Base-by-base conservation (phyloP, 2,888 invertebrate genomes). In the Alentia gelatinosa region DNA sequence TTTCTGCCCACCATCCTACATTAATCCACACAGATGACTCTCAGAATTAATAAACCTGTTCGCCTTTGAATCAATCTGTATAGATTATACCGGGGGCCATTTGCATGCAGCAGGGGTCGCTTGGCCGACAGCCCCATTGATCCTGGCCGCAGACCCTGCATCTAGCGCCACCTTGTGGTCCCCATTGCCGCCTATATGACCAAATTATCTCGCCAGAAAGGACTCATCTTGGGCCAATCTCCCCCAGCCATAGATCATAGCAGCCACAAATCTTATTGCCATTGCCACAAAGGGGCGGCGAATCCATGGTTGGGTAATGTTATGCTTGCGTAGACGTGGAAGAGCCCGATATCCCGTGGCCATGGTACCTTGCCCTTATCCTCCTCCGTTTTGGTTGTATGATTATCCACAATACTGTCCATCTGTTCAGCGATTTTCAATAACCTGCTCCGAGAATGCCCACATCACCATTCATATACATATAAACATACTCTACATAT, bases 191-290 rank as follows among this genome's bases (percentile, higher is more conserved):
- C 83, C 40, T 15, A 37, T n/a, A 83, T 40, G 83, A 39, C 35
- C 47, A 47, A 86, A 86, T 86, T 86, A 86, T 86, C 47, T 86
- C 47, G 33, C 47, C 86, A 86, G 86, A 86, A 42, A 86, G 50
- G 86, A 42, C 47, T 42, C 47, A 86, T 86, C 86, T 86, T 19
- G 47, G 50, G 47, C 86, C 50, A 86, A 86, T 86, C 40, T 50
- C 86, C 5, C 47, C 33, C 47, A n/a, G 42, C 47, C 47, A 86
- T 86, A 86, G 86, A 86, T 86, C 86, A 86, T 86, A 86, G 47
- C 86, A 23, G 79, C 37, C 79, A 79, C 79, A 79, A 79, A 79
- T 79, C 79, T 33, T 79, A 79, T 35, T 79, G 79, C 79, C 79
- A 19, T 79, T 39, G 23, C 23, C 37, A 79, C 79, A 79, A 79